phyloP scores from a whole-genome alignment of 2,888 invertebrate genomes.

The Lordiphosa andalusiaca region DNA sequence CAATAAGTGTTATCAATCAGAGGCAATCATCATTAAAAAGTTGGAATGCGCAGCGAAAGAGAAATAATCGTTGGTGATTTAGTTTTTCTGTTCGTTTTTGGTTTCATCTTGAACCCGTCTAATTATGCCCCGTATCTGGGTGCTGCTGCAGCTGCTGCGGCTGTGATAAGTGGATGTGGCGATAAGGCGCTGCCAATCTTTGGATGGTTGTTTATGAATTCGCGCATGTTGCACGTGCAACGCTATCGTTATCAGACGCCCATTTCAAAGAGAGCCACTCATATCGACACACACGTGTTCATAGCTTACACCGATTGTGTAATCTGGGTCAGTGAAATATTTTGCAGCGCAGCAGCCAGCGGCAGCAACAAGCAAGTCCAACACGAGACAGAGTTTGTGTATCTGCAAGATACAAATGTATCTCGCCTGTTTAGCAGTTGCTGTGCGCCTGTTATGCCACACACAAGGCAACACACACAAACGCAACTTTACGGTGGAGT shows the following conservation, averaged over 20 bases:
- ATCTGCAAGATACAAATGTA: constrained; percentile 58
- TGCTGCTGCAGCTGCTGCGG: constrained; percentile 28
- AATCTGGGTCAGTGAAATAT: constrained; percentile 67
- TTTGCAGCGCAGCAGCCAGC: constrained; percentile 45
- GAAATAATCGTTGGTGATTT: constrained; percentile 29
- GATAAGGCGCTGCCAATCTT: constrained; percentile 16
- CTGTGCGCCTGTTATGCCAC: constrained; percentile 67
- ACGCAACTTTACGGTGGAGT: constrained; percentile 29
- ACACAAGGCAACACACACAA: constrained; percentile 69
- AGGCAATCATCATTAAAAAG: constrained; percentile 64
- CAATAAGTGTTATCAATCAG: constrained; percentile 61
- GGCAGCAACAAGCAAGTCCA: constrained; percentile 34
- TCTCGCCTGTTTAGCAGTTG: constrained; percentile 36
- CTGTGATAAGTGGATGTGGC: not conserved
- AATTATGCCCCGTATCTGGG: constrained; percentile 21
- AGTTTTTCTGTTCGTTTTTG: not conserved
- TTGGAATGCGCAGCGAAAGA: constrained; percentile 18
- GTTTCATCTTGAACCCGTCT: constrained; percentile 10
- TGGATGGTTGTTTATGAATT: constrained; percentile 33
- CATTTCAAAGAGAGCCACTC: constrained; percentile 1
- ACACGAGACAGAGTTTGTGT: constrained; percentile 24
- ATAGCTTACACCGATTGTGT: constrained; percentile 43
- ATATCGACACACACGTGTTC: constrained; percentile 32
- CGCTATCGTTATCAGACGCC: constrained; percentile 17
- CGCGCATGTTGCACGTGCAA: constrained; percentile 39